Evolutionary conservation across 2,113 vertebrate species (phyloP).

Genomic region (Ramphastos sulfuratus): DNA sequence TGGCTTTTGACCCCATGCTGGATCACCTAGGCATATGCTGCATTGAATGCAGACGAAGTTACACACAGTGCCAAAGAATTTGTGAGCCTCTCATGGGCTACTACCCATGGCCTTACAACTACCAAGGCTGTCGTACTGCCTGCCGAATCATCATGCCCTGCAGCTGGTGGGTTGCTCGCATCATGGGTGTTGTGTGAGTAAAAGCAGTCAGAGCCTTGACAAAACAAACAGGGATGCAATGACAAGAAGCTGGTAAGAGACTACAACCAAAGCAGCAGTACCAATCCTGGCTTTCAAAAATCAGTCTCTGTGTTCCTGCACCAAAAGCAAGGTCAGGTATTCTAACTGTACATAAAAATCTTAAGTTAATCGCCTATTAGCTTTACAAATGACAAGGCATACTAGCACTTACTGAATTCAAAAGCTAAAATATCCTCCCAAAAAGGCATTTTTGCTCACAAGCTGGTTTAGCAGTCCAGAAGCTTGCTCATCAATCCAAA

Average conservation of each 20-base stretch:
- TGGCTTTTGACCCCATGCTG: constrained; percentile 93
- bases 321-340: constrained; percentile 8
- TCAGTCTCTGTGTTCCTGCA: not conserved
- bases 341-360: constrained; percentile 50
- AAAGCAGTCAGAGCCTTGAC: not conserved
- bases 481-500: constrained; percentile 30
- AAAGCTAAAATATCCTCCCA: not conserved
- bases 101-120: constrained; percentile 89
- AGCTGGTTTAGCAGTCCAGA: constrained; percentile 35
- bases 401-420: not conserved
- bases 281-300: not conserved
- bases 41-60: constrained; percentile 87
- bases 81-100: constrained; percentile 90
- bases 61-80: constrained; percentile 91
- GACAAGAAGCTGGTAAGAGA: not conserved
- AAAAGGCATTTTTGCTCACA: not conserved
- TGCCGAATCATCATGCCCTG: constrained; percentile 94
- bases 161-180: constrained; percentile 95
- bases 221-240: not conserved
- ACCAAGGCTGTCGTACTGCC: constrained; percentile 87
- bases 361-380: constrained; percentile 19
- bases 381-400: not conserved
- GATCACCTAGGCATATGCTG: constrained; percentile 94
- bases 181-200: constrained; percentile 86
- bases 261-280: not conserved